Base-by-base conservation (phyloP, 2,113 vertebrate species). In the Cavia aperea region DNA sequence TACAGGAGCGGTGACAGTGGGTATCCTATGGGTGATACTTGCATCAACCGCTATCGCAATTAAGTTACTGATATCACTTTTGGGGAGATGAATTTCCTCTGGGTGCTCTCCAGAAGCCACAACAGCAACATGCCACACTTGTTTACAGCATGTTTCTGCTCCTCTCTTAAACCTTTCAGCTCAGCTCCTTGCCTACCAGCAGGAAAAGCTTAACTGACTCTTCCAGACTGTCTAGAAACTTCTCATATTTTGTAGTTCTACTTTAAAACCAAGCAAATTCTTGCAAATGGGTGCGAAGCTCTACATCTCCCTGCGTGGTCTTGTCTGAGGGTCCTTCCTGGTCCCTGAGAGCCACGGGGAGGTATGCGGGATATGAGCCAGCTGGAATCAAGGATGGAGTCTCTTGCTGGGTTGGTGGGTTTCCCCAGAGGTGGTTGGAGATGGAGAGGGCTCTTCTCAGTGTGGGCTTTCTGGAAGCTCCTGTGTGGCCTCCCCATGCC, bases 311-410 rank as follows among this genome's bases (percentile, higher is more conserved):
- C 23, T 65, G 56, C 8, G 12, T 77, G 51, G 7, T 66, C 49
- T 54, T 46, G 21, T 14, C n/a, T 46, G 6, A 24, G 6, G 60
- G 81, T 73, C 5, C 39, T 63, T 39, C 10, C 21, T 5, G 4
- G 43, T 54, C 43, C 4, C n/a, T 4, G 6, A 18, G 46, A 56
- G 21, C 29, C 46, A 12, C 14, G 21, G 6, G 21, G 5, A 3
- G 5, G 5, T 4, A 33, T 1, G 2, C 11, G n/a, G 70, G 68
- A n/a, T 6, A 43, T n/a, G 81, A 65, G 58, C 2, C n/a, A 46
- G 78, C 31, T 1, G 4, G 14, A 16, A 39, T 16, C 2, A 19
- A 6, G 5, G 4, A 1, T 66, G 12, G 4, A 13, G 33, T 62
- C 31, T 58, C 16, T 18, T 29, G 8, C 5, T 79, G 39, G 73